These are phyloP conservation scores for Microctonus aethiopoides DNA, from an alignment of 2,888 invertebrate genomes.

Conservation along the genomic window DNA sequence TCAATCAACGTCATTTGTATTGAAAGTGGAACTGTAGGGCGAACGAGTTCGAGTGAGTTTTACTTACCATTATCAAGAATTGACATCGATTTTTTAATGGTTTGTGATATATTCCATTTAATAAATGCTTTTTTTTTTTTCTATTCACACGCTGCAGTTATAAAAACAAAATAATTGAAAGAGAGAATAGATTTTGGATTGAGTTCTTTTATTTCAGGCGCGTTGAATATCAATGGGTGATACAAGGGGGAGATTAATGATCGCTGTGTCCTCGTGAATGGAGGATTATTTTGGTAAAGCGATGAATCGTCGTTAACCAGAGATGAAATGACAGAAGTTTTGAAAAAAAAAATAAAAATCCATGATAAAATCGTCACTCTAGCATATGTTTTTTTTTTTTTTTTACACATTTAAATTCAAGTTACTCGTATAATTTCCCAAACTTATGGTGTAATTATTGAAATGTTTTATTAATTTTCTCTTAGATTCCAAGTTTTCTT, in stretches of 20 bases:
- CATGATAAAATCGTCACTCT: neutral
- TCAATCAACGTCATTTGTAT: neutral
- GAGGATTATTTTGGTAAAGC: neutral
- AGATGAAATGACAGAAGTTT: neutral
- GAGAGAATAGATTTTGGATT: neutral
- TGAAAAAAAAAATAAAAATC: neutral
- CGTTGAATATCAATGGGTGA: conserved; percentile 1
- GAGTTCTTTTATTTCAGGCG: conserved; percentile 12
- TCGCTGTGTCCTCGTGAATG: neutral
- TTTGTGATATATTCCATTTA: conserved; percentile 11
- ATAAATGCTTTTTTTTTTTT: neutral
- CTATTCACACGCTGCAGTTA: neutral
- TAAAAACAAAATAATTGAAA: neutral
- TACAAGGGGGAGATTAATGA: conserved; percentile 11
- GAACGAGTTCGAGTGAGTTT: neutral
- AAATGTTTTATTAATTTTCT: conserved; percentile 36
- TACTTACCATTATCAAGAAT: neutral
- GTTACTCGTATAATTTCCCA: neutral
- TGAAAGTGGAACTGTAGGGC: neutral
- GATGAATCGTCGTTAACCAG: neutral
- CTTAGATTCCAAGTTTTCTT: conserved; percentile 45
- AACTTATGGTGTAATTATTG: conserved; percentile 23
- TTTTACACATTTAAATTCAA: neutral
- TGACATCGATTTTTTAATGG: conserved; percentile 8
- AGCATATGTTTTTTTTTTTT: neutral